Percentiles rank a stretch among this genome's conserved stretches.
Conservation (phyloP, 1,140 invertebrate species). For the Adelges cooleyi region DNA sequence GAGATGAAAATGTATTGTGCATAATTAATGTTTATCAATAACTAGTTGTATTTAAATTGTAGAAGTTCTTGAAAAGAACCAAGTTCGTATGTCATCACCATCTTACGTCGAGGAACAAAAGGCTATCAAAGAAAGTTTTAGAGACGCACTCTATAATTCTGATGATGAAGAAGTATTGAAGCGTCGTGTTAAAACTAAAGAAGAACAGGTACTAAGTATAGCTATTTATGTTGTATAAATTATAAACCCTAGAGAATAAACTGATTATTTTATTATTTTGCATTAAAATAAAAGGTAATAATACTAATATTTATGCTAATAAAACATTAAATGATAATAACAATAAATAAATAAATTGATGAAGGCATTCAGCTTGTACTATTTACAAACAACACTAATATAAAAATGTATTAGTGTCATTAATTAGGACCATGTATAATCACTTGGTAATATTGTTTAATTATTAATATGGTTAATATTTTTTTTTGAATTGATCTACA, state of each 20-base stretch:
- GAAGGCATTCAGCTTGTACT: slow-evolving; percentile 30
- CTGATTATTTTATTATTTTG: too few species aligned
- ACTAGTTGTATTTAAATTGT: slow-evolving; percentile 4
- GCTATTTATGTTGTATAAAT: too few species aligned
- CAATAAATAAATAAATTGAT: not conserved
- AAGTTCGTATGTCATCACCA: slow-evolving; percentile 36
- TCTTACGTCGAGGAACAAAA: slow-evolving; percentile 60
- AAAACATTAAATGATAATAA: too few species aligned
- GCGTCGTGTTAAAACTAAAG: slow-evolving; percentile 44
- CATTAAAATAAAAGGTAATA: too few species aligned
- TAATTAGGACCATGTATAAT: too few species aligned
- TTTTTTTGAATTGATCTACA: too few species aligned
- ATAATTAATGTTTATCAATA: not conserved
- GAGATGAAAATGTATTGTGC: not conserved
- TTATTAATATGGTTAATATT: too few species aligned
- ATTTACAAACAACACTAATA: not conserved
- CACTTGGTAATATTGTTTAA: too few species aligned
- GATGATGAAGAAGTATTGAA: slow-evolving; percentile 42
- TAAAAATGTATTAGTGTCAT: too few species aligned
- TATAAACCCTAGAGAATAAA: too few species aligned
- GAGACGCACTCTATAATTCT: slow-evolving; percentile 40
- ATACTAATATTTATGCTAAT: too few species aligned
- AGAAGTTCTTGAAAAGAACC: slow-evolving; percentile 29
- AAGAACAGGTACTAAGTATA: slow-evolving; percentile 49
- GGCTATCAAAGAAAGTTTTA: slow-evolving; percentile 55